Conservation (phyloP, 2,113 vertebrate species). For the Cavia porcellus region DNA sequence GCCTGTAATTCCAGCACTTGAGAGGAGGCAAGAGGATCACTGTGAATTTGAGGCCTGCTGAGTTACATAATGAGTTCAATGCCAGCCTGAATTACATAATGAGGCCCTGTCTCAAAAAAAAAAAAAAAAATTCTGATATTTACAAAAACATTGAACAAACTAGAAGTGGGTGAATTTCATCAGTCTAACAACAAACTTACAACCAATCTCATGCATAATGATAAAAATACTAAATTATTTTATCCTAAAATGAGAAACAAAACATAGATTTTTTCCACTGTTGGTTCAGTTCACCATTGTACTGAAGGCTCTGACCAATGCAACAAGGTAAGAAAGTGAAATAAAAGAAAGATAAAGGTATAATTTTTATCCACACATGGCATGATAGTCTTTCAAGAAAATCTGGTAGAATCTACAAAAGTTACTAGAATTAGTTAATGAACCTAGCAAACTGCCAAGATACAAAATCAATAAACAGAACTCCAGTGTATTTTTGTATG, state of each 20-base stretch:
- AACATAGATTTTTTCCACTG: not conserved
- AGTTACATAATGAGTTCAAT: not conserved
- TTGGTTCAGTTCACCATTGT: not conserved
- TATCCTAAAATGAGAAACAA: not conserved
- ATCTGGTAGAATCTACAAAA: not conserved
- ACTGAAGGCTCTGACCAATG: not conserved
- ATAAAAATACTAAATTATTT: not conserved
- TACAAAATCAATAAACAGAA: not conserved
- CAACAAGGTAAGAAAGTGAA: not conserved
- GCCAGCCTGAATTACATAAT: not conserved
- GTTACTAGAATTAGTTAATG: not conserved
- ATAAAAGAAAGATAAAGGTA: slow-evolving; percentile 12
- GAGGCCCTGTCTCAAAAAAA: not conserved
- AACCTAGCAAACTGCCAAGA: not conserved
- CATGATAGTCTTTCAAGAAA: not conserved
- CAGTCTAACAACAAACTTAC: not conserved
- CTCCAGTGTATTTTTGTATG: not conserved
- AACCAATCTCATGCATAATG: not conserved
- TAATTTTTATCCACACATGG: not conserved
- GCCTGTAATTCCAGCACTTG: not conserved
- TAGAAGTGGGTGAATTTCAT: not conserved
- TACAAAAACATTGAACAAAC: not conserved
- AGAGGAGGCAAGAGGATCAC: not conserved
- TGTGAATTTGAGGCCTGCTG: not conserved
- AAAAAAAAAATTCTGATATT: not conserved